Evolutionary conservation across 2,113 vertebrate genomes (phyloP), one percentile per base, ranked within the genome.

Genomic region (Maccullochella peelii): DNA sequence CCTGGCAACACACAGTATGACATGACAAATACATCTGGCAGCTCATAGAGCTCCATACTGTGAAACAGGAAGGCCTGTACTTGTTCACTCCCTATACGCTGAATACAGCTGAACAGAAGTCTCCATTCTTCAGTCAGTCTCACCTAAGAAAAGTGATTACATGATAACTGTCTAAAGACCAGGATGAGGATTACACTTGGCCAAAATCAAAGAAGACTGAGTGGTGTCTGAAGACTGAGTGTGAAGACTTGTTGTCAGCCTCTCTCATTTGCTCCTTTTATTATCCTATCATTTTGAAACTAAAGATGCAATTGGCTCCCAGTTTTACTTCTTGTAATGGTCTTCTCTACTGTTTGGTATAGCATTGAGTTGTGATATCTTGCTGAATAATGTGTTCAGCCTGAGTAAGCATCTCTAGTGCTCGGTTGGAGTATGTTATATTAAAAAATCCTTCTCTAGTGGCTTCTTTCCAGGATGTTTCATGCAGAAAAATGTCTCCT

Each of bases 1-100:
- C 86, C 82, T 84, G 75, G 77, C 81, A 84, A 70, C 52, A n/a
- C 69, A 62, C 65, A 76, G 67, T 27, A 47, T 67, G 63, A 70
- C 30, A 52, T 79, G 69, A 72, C 66, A 71, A 83, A 86, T 58
- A 72, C 38, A 59, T 78, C 16, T 85, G 67, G 68, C 68, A 78
- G 42, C 61, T 61, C 27, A 16, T 3, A 33, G 49, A 80, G 55
- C 79, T 80, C 23, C 50, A 47, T 21, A 18, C 57, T 77, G 54
- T 83, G 71, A 70, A 76, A 75, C 15, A 38, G 30, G 27, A 59
- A 27, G 63, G 55, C 20, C 42, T 63, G 66, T 21, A 54, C 14
- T 38, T 33, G 23, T 49, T 38, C 50, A 42, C 18, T 30, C 71
- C 21, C 21, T 27, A 5, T 18, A 55, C 63, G 59, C 47, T 49